Conservation (phyloP, 2,888 invertebrate genomes). For the Venusia cambrica region DNA sequence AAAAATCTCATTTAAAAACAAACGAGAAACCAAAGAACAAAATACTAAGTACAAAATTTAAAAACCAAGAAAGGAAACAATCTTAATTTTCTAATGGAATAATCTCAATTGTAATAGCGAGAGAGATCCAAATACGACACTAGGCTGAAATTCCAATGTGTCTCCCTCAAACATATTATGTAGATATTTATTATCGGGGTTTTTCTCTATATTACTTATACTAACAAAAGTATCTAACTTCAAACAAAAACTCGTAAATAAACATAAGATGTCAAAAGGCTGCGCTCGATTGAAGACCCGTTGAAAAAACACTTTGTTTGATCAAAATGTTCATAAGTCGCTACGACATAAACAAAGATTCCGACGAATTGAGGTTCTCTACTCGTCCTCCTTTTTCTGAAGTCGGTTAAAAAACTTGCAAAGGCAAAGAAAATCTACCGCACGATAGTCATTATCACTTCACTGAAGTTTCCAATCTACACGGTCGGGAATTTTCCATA, state of each 20-base stretch:
- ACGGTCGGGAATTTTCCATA: too few relatives aligned
- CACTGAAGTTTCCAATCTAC: too few relatives aligned
- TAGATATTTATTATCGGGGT: conserved; percentile 23
- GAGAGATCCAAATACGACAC: conserved; percentile 72
- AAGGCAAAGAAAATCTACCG: too few relatives aligned
- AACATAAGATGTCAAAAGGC: conserved; percentile 6
- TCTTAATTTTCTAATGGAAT: conserved; percentile 79
- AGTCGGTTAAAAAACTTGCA: too few relatives aligned
- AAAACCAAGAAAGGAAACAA: too few relatives aligned
- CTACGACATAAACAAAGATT: conserved; percentile 2
- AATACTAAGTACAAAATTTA: too few relatives aligned
- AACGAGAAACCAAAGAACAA: too few relatives aligned
- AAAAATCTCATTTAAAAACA: too few relatives aligned
- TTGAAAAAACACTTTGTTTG: conserved; percentile 3
- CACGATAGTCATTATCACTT: too few relatives aligned
- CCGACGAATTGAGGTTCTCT: too few relatives aligned
- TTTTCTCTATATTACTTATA: conserved; percentile 9
- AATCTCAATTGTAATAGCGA: conserved; percentile 63
- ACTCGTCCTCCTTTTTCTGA: too few relatives aligned
- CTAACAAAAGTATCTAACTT: conserved; percentile 12
- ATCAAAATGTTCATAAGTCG: conserved; percentile 1
- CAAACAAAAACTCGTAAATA: conserved; percentile 8
- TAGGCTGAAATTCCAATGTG: conserved; percentile 36
- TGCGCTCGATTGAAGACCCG: conserved; percentile 4
- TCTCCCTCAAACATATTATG: conserved; percentile 18